These are phyloP conservation scores for Bettongia penicillata DNA, from an alignment of 2,113 vertebrate genomes.

Conservation along the genomic window DNA sequence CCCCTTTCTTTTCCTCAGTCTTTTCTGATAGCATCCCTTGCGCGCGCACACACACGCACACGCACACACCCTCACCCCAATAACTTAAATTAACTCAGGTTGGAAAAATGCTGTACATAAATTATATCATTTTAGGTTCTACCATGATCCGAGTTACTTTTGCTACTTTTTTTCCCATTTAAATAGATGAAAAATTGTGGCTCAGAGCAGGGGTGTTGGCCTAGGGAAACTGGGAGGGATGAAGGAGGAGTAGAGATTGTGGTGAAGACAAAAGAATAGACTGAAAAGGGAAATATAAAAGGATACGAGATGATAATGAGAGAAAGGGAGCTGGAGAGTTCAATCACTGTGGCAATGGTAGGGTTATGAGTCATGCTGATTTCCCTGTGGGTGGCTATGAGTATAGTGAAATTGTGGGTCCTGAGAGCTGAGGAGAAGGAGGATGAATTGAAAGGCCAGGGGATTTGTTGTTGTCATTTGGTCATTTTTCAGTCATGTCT, in stretches of 20 bases:
- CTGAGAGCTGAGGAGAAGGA: not conserved
- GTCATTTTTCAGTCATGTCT: not conserved
- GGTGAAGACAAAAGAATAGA: not conserved
- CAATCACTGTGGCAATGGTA: not conserved
- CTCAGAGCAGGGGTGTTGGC: not conserved
- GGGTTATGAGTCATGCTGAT: not conserved
- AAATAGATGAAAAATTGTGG: not conserved
- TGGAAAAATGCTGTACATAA: not conserved
- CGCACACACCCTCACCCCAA: no score
- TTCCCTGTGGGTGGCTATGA: not conserved
- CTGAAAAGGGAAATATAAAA: not conserved
- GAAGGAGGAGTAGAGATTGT: not conserved
- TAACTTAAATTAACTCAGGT: not conserved
- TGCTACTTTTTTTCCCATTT: not conserved
- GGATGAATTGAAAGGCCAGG: not conserved
- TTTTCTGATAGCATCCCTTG: not conserved
- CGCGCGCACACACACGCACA: no score
- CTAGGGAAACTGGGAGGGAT: not conserved
- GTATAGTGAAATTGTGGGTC: not conserved
- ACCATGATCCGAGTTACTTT: not conserved
- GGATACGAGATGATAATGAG: not conserved
- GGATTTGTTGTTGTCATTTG: not conserved
- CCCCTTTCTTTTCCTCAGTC: not conserved
- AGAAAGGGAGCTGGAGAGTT: not conserved
- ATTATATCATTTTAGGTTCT: not conserved